Evolutionary conservation across 1,140 invertebrate genomes (phyloP), one percentile per base, ranked within the genome.

Genomic region (Ganaspis sp.): DNA sequence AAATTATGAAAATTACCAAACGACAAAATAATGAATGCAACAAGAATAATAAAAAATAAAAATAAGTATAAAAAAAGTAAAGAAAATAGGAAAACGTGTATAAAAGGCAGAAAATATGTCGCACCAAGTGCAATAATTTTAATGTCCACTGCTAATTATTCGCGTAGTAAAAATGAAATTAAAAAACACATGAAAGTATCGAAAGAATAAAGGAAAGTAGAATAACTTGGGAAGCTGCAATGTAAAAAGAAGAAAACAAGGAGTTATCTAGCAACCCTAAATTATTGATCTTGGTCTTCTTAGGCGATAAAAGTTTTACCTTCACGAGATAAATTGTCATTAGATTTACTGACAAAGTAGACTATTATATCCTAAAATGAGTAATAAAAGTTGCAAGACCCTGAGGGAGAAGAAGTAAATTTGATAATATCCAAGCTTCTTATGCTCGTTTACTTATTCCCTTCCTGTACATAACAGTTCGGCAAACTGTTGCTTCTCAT

Each of bases 361-460:
- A 29, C 58, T 64, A 29, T 29, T 64, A 29, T 29, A 64, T 64
- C 23, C 3, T 49, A 49, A 34, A 64, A n/a, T 15, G 54, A 29
- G 21, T 26, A 49, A 49, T 49, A 49, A 49, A 49, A 49, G 45
- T 49, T 49, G 45, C 17, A 49, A 49, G 45, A 49, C 38, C 38
- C 38, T 12, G 42, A 49, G 45, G n/a, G 45, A 49, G 45, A 49
- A 17, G 45, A 49, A 49, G 45, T 17, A 49, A 49, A 49, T 49
- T 49, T 49, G 45, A 49, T 49, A 49, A 49, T 49, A 49, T 49
- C 45, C 45, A 49, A 49, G 45, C 45, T 49, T 49, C 45, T 49
- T 64, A 64, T 64, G 29, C 11, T 64, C 12, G 21, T 23, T 64
- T 64, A 64, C 21, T 64, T 29, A 26, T 15, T 23, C 21, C 54